Percentiles rank a stretch among this genome's conserved stretches.
These are phyloP conservation scores for Apeltes quadracus DNA, from an alignment of 2,113 vertebrate species.

Conservation along the genomic window DNA sequence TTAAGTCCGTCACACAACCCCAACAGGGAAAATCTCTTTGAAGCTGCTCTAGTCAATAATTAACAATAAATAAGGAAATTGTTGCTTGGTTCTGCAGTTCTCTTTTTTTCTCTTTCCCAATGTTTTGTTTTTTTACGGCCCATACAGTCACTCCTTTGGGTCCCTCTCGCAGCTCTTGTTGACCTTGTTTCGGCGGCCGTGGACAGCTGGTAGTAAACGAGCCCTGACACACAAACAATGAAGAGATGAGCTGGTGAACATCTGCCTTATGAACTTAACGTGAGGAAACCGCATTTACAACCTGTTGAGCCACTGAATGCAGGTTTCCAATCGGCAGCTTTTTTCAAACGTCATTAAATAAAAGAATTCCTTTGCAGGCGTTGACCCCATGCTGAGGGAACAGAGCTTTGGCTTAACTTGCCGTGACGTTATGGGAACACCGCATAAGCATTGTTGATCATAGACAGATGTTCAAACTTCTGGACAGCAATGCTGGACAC, in stretches of 20 bases:
- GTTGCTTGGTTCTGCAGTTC: not conserved
- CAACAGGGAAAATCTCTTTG: too few relatives aligned
- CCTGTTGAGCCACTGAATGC: not conserved
- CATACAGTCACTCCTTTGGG: not conserved
- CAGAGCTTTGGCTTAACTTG: not conserved
- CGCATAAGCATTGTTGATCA: not conserved
- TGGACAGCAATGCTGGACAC: not conserved
- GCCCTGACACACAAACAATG: not conserved
- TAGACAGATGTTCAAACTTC: conserved; percentile 1
- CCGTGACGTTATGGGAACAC: not conserved
- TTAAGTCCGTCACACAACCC: not conserved
- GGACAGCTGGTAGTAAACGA: not conserved
- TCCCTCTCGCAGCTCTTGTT: not conserved
- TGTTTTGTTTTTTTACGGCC: not conserved
- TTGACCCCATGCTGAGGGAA: conserved; percentile 1
- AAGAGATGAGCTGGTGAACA: not conserved
- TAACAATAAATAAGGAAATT: not conserved
- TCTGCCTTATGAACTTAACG: not conserved
- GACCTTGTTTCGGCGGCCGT: not conserved
- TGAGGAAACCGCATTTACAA: not conserved
- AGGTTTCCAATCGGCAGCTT: not conserved
- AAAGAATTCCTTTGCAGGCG: not conserved
- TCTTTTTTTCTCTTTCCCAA: not conserved
- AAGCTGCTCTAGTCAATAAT: not conserved
- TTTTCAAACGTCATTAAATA: not conserved